Conservation (phyloP, 2,113 vertebrate species). For the Eidolon helvum region DNA sequence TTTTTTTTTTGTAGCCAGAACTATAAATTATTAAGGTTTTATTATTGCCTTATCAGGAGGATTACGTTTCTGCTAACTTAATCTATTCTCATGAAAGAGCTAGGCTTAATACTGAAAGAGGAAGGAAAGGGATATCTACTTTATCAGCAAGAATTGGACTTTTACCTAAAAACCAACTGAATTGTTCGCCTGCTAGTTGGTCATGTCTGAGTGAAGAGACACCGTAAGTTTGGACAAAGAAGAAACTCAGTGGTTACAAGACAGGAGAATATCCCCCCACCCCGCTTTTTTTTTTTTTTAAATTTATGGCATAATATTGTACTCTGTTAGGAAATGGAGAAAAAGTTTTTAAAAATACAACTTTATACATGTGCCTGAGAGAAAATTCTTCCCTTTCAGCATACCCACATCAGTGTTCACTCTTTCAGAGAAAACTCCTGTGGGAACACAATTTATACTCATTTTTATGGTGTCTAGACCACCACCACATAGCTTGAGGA, state of each 20-base stretch:
- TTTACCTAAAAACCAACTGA: background rate
- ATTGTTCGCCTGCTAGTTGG: background rate
- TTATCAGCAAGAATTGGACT: background rate
- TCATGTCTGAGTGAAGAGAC: background rate
- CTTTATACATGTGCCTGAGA: background rate
- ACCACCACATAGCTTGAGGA: background rate
- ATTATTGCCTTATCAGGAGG: background rate
- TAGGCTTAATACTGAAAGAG: background rate
- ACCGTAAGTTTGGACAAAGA: background rate
- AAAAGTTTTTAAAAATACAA: background rate
- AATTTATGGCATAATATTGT: background rate
- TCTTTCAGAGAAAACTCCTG: conserved; percentile 16
- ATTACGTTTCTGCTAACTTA: background rate
- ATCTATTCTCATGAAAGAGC: background rate
- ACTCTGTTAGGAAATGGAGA: background rate
- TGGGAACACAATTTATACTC: background rate
- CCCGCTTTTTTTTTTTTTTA: background rate
- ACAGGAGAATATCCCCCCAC: background rate
- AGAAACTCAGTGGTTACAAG: background rate
- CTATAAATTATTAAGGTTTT: background rate
- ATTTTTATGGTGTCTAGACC: background rate
- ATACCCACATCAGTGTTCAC: background rate
- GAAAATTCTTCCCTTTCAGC: background rate
- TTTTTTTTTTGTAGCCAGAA: background rate
- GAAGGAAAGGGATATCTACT: background rate